A percentile compares a stretch with the other conserved stretches of the same genome.
Evolutionary conservation across 2,888 invertebrate genomes (phyloP).

Genomic region (Ormia ochracea): DNA sequence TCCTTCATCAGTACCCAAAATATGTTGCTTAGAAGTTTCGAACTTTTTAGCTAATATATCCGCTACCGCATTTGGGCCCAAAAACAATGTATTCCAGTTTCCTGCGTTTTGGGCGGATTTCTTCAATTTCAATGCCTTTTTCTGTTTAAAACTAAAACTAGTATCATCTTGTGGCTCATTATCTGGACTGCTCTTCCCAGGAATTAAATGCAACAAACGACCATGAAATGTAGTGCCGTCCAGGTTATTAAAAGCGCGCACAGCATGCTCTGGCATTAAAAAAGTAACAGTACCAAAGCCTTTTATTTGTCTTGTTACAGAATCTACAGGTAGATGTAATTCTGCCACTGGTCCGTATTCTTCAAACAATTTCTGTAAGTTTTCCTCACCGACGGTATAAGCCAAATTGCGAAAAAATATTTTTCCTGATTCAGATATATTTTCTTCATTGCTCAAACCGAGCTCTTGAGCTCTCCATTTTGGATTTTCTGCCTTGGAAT

Average conservation of each 20-base stretch:
- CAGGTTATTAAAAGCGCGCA: constrained; percentile 89
- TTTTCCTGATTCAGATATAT: constrained; percentile 91
- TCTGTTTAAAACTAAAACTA: constrained; percentile 87
- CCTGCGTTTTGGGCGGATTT: constrained; percentile 85
- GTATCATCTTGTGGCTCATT: constrained; percentile 79
- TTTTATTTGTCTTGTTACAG: constrained; percentile 87
- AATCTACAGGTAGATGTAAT: constrained; percentile 92
- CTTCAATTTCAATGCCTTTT: constrained; percentile 87
- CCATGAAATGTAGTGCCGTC: constrained; percentile 96
- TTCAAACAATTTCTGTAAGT: constrained; percentile 88
- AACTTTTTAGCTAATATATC: constrained; percentile 92
- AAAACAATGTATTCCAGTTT: constrained; percentile 97
- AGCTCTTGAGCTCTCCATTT: constrained; percentile 83
- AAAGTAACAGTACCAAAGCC: constrained; percentile 94
- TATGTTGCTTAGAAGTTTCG: constrained; percentile 88
- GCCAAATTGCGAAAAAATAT: constrained; percentile 95
- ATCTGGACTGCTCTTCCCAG: constrained; percentile 81
- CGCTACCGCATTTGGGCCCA: constrained; percentile 95
- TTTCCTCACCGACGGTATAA: constrained; percentile 90
- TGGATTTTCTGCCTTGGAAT: constrained; percentile 64
- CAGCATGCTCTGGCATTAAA: constrained; percentile 96
- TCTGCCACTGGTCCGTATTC: constrained; percentile 92
- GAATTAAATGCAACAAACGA: constrained; percentile 93
- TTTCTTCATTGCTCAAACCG: constrained; percentile 83
- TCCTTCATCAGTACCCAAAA: constrained; percentile 75